Evolutionary conservation across 2,888 invertebrate species (phyloP).

Genomic region (Hecatera dysodea): DNA sequence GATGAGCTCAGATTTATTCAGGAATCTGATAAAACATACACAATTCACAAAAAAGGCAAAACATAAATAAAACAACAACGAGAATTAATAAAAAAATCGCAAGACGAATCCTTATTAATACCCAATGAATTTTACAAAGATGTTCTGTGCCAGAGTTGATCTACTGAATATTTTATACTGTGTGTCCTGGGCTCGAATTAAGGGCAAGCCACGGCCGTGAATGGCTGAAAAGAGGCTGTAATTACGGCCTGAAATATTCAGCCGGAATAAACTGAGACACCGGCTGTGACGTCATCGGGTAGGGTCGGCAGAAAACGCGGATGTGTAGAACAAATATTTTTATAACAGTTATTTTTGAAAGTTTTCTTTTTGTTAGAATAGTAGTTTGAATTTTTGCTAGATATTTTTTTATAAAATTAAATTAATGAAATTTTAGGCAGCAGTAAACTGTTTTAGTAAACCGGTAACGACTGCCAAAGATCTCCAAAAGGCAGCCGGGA

Average conservation of each 20-base stretch:
- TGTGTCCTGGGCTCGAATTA: constrained; percentile 72
- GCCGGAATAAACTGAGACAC: constrained; percentile 78
- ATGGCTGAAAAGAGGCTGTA: constrained; percentile 82
- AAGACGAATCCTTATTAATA: constrained; percentile 9
- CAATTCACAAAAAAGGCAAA: background rate
- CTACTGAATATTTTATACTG: constrained; percentile 59
- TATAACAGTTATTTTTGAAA: background rate
- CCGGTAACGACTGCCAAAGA: no score
- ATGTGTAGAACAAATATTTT: background rate
- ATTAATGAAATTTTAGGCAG: no score
- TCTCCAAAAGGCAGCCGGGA: no score
- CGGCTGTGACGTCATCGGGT: constrained; percentile 76
- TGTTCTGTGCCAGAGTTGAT: constrained; percentile 29
- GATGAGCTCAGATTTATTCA: background rate
- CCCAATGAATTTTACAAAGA: constrained; percentile 16
- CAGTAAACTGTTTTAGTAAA: no score
- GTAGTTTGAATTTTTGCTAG: no score
- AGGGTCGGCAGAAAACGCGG: constrained; percentile 68
- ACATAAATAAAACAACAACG: background rate
- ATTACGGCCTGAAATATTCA: constrained; percentile 87
- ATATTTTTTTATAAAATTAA: no score
- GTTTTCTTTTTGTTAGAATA: no score
- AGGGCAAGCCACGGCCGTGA: constrained; percentile 72
- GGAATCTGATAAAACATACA: background rate
- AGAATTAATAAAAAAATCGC: constrained; percentile 4